Evolutionary conservation across 2,113 vertebrate genomes (phyloP), one percentile per base, ranked within the genome.

Genomic region (Trinectes maculatus): DNA sequence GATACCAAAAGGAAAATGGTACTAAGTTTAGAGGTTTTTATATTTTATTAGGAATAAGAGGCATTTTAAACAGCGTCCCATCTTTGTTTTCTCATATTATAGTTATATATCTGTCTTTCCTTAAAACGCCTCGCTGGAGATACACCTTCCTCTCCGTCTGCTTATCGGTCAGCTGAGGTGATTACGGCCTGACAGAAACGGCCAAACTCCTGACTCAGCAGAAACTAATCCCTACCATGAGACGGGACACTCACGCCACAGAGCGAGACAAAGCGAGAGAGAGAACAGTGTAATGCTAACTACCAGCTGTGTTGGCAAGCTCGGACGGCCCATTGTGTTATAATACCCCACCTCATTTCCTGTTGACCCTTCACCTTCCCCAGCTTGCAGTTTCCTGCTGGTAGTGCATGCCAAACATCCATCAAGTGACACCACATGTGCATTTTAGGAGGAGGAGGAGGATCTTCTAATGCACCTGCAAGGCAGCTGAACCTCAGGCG

Each of bases 351-450:
- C 25, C 67, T 60, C 53, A 59, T 5, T 86, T 90, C 87, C 85
- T 74, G 71, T 65, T 81, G 80, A 87, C 65, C 83, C 34, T 76
- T 83, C 79, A 83, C 71, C 82, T 80, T 71, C 71, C 76, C 44
- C 29, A 19, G 62, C 52, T 51, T 1, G 34, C 54, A 18, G 82
- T 53, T 88, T 90, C 85, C 86, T 85, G 75, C 56, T 80, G 67
- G 68, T 68, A 62, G 33, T n/a, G 36, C 1, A 18, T 10, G 47
- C 39, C 52, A 63, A 56, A 9, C 58, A 48, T 34, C 34, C 15
- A 13, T 25, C 18, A n/a, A 56, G 24, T 40, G 39, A 39, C 13
- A 47, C 34, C 0, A 3, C 36, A 44, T 7, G 13, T 3, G 43
- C 18, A 26, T 31, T 13, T 62, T 24, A 24, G 21, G 29, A 64